phyloP scores from a whole-genome alignment of 2,888 invertebrate genomes.

The Agrochola lota region DNA sequence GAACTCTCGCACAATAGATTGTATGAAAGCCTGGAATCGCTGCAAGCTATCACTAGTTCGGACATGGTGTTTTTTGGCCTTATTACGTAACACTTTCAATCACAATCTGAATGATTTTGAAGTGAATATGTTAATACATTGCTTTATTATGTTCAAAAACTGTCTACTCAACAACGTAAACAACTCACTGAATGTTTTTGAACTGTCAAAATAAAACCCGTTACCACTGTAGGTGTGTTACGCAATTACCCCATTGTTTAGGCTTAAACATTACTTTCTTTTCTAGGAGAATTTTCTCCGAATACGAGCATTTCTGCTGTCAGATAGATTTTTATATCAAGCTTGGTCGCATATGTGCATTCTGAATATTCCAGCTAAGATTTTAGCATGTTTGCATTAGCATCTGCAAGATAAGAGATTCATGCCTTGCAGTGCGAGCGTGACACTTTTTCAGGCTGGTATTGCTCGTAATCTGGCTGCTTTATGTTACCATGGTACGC shows the following conservation, averaged over 20 bases:
- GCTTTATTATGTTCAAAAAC: too few species aligned
- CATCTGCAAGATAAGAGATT: neutral
- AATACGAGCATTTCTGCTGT: constrained; percentile 1
- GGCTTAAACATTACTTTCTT: neutral
- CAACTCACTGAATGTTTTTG: too few species aligned
- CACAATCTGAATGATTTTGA: too few species aligned
- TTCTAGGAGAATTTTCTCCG: neutral
- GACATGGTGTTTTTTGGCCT: neutral
- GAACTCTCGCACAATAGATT: neutral
- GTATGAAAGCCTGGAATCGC: neutral
- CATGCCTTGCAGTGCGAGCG: neutral
- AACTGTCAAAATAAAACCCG: too few species aligned
- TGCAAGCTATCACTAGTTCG: neutral
- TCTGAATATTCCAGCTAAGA: neutral
- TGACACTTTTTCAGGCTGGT: neutral
- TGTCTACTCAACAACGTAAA: too few species aligned
- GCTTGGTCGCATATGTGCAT: neutral
- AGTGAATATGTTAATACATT: too few species aligned
- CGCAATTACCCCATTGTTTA: too few species aligned
- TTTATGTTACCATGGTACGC: too few species aligned
- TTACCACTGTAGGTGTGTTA: neutral
- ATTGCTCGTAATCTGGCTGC: neutral
- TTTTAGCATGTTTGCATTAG: neutral
- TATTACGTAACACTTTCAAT: too few species aligned
- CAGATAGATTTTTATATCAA: neutral